phyloP scores from a whole-genome alignment of 2,888 invertebrate species.

The Minunthozetes semirufus region DNA sequence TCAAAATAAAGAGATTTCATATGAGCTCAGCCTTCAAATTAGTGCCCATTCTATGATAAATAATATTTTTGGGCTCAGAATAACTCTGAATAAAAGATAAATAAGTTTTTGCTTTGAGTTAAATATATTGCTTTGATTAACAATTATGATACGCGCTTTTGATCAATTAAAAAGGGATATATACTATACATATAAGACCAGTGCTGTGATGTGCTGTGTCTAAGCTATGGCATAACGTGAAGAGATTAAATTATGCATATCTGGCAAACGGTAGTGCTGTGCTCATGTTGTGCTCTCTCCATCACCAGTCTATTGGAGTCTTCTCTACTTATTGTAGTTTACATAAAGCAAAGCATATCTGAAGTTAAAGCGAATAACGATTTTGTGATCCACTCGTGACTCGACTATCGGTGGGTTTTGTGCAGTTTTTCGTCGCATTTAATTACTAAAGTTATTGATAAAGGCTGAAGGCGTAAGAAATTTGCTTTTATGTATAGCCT shows the following conservation, averaged over 20 bases:
- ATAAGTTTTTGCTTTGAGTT: not conserved
- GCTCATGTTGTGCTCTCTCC: too few species aligned
- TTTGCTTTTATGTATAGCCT: conserved; percentile 10
- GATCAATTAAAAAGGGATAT: conserved; percentile 27
- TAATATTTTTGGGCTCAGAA: not conserved
- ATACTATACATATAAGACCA: not conserved
- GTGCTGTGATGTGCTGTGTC: not conserved
- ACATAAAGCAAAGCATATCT: conserved; percentile 4
- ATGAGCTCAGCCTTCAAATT: not conserved
- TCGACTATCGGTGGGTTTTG: not conserved
- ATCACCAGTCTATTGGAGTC: not conserved
- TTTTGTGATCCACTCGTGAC: not conserved
- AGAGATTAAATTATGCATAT: conserved; percentile 30
- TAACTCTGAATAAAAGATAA: not conserved
- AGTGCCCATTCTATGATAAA: conserved; percentile 7
- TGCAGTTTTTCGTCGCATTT: conserved; percentile 12
- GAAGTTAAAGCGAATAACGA: not conserved
- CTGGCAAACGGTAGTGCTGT: not conserved
- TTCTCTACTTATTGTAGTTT: conserved; percentile 4
- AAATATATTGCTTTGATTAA: conserved; percentile 9
- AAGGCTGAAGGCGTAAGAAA: conserved; percentile 13
- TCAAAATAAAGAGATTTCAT: conserved; percentile 3
- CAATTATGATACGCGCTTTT: conserved; percentile 15
- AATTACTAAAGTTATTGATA: conserved; percentile 21
- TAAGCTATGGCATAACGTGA: not conserved